Evolutionary conservation across 2,113 vertebrate species (phyloP).

Genomic region (Vulpes ferrilata): DNA sequence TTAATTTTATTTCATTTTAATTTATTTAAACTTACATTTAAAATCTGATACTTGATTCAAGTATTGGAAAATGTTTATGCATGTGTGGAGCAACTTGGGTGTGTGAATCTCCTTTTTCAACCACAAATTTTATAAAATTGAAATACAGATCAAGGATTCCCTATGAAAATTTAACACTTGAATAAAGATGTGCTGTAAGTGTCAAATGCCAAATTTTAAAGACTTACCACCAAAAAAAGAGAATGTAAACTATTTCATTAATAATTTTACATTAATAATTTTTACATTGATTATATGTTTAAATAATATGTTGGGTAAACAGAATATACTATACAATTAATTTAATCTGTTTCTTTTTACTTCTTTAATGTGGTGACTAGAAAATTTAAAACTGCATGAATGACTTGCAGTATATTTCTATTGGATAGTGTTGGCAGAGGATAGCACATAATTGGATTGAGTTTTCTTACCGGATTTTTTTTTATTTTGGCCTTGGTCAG

Average conservation of each 20-base stretch:
- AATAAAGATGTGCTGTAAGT: background rate
- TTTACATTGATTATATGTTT: background rate
- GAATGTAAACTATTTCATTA: background rate
- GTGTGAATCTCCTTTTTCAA: constrained; percentile 13
- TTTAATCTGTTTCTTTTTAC: background rate
- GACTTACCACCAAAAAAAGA: background rate
- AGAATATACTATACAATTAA: constrained; percentile 19
- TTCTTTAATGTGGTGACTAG: background rate
- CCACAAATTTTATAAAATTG: constrained; percentile 40
- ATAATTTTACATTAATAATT: constrained; percentile 15
- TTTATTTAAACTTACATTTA: constrained; percentile 15
- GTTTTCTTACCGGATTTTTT: constrained; percentile 34
- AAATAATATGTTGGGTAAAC: background rate
- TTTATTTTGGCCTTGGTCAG: background rate
- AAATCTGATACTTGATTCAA: constrained; percentile 30
- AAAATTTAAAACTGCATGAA: constrained; percentile 19
- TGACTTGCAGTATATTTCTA: background rate
- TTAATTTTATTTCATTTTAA: constrained; percentile 20
- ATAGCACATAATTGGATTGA: background rate
- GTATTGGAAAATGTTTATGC: constrained; percentile 1
- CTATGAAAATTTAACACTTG: background rate
- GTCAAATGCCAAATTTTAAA: constrained; percentile 16
- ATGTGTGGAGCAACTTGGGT: background rate
- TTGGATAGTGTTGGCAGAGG: background rate
- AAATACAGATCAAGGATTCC: background rate